Evolutionary conservation across 1,140 invertebrate genomes (phyloP).

Genomic region (Pinna nobilis): DNA sequence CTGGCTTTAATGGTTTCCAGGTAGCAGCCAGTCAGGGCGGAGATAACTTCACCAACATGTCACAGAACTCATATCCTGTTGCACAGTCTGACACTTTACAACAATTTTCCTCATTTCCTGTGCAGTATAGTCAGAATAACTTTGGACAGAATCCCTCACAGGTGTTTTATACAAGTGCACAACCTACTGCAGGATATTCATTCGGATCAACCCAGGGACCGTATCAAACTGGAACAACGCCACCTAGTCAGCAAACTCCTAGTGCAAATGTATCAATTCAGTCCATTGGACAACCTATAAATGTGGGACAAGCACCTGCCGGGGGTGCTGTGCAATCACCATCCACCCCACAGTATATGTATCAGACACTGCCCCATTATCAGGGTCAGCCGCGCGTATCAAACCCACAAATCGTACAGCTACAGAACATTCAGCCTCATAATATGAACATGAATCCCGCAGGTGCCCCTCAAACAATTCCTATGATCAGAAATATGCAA

Average conservation of each 20-base stretch:
- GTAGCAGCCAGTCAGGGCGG: slow-evolving; percentile 3
- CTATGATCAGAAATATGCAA: slow-evolving; percentile 43
- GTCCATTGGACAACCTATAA: slow-evolving; percentile 31
- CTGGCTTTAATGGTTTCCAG: not conserved
- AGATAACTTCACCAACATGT: slow-evolving; percentile 17
- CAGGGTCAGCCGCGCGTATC: slow-evolving; percentile 23
- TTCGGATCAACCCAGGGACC: slow-evolving; percentile 33
- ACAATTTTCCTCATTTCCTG: slow-evolving; percentile 31
- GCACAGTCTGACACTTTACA: slow-evolving; percentile 7
- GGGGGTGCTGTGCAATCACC: slow-evolving; percentile 20
- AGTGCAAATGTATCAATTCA: slow-evolving; percentile 34
- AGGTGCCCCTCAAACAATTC: slow-evolving; percentile 31
- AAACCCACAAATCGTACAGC: slow-evolving; percentile 34
- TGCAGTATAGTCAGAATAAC: slow-evolving; percentile 32
- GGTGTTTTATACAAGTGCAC: slow-evolving; percentile 36
- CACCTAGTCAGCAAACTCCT: slow-evolving; percentile 38
- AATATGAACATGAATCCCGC: not conserved
- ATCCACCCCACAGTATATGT: slow-evolving; percentile 36
- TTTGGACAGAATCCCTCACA: slow-evolving; percentile 32
- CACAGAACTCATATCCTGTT: slow-evolving; percentile 33
- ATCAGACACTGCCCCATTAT: slow-evolving; percentile 32
- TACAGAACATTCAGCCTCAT: slow-evolving; percentile 34
- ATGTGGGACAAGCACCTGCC: slow-evolving; percentile 1
- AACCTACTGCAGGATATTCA: slow-evolving; percentile 23
- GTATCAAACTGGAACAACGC: slow-evolving; percentile 23